Conservation (phyloP, 2,797 vertebrate species). For the Manis javanica region DNA sequence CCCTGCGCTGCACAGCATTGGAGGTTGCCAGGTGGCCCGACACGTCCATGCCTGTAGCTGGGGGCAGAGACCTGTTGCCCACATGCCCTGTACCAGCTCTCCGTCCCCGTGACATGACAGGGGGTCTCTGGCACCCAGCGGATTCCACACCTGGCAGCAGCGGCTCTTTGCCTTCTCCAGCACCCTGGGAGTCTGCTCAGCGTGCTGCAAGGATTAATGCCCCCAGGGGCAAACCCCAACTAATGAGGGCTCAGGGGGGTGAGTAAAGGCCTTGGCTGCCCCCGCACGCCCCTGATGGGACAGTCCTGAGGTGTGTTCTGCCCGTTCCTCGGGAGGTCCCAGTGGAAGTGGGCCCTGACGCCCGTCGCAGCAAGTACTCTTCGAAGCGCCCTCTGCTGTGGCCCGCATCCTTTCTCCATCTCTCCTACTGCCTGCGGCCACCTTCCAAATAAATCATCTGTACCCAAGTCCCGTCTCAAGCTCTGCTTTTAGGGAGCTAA, state of each 20-base stretch:
- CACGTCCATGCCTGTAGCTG: not conserved
- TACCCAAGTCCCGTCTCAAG: not conserved
- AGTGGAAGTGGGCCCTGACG: accelerated
- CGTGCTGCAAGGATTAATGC: not conserved
- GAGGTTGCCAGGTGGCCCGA: too few species aligned
- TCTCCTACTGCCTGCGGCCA: not conserved
- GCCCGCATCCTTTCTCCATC: not conserved
- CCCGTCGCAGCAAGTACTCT: not conserved
- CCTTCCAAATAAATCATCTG: not conserved
- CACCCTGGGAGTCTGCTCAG: not conserved
- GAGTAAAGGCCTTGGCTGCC: not conserved
- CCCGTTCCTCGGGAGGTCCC: not conserved
- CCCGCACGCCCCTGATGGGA: not conserved
- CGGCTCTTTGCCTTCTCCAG: not conserved
- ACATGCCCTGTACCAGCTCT: not conserved
- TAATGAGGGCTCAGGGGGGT: not conserved
- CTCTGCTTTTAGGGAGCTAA: not conserved
- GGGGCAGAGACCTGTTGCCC: not conserved
- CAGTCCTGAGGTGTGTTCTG: not conserved
- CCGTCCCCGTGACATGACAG: not conserved
- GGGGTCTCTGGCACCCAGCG: not conserved
- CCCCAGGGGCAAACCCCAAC: too few species aligned
- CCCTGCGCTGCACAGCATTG: accelerated
- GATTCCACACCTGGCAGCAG: not conserved
- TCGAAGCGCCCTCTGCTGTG: not conserved